These are phyloP conservation scores for Parauchenoglanis punctatus DNA, from an alignment of 2,797 vertebrate genomes.

Conservation along the genomic window DNA sequence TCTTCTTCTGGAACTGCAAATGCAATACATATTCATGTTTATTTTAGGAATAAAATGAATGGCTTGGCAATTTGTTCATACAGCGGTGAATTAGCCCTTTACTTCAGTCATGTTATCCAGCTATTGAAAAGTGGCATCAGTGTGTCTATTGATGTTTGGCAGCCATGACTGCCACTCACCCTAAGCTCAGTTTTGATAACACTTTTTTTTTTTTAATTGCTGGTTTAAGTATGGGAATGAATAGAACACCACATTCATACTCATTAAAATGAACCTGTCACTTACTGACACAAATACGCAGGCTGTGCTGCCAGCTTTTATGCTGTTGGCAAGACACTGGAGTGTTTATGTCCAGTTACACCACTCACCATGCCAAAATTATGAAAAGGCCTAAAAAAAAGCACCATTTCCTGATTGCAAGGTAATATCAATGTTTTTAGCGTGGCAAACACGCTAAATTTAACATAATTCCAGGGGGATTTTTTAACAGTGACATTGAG, in stretches of 20 bases:
- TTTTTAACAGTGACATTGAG: neutral
- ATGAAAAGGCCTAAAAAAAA: neutral
- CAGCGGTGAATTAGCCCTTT: neutral
- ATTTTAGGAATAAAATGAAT: neutral
- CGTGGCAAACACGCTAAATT: neutral
- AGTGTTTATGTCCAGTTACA: neutral
- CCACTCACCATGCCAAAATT: neutral
- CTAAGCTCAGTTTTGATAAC: constrained; percentile 6
- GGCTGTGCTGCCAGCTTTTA: neutral
- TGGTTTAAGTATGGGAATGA: neutral
- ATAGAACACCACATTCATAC: neutral
- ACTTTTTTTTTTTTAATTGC: neutral
- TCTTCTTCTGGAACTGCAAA: neutral
- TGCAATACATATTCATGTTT: neutral
- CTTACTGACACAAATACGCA: neutral
- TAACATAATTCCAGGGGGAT: neutral
- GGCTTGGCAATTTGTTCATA: neutral
- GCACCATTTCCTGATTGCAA: neutral
- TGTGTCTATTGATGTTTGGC: neutral
- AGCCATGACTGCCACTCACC: neutral
- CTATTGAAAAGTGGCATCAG: constrained; percentile 1
- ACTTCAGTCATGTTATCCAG: neutral
- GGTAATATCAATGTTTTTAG: neutral
- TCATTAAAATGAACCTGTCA: neutral
- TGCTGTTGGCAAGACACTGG: neutral